phyloP scores from a whole-genome alignment of 1,140 invertebrate genomes.

The Drosophila nebulosa region DNA sequence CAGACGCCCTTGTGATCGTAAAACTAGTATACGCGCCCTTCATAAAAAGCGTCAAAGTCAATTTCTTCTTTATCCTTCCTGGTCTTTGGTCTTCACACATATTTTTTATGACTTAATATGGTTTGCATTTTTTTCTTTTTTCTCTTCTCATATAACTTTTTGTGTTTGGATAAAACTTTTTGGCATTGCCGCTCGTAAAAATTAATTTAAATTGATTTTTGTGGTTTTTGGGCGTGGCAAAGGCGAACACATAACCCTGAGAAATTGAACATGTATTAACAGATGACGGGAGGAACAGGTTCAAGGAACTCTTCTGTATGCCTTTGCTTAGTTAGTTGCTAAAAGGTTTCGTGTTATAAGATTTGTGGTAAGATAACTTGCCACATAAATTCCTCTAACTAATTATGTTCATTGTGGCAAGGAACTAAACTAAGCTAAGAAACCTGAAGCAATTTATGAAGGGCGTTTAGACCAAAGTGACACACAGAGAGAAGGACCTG shows the following conservation, averaged over 20 bases:
- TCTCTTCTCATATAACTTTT: not conserved
- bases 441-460: too few relatives aligned
- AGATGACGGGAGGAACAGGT: not conserved
- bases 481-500: too few relatives aligned
- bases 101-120: constrained; percentile 64
- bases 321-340: too few relatives aligned
- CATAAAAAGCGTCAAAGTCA: constrained; percentile 72
- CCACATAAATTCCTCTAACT: too few relatives aligned
- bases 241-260: not conserved
- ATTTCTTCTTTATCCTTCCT: constrained; percentile 47
- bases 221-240: constrained; percentile 2
- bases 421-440: too few relatives aligned
- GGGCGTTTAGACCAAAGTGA: too few relatives aligned
- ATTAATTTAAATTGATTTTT: constrained; percentile 70
- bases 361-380: too few relatives aligned
- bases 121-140: constrained; percentile 32
- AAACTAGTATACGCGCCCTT: constrained; percentile 71
- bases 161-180: constrained; percentile 29
- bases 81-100: constrained; percentile 10
- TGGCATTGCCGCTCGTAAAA: constrained; percentile 51
- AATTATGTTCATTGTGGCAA: too few relatives aligned
- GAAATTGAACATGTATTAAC: not conserved
- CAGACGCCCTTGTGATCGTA: constrained; percentile 42
- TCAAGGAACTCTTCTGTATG: not conserved
- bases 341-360: too few relatives aligned